phyloP scores from a whole-genome alignment of 2,113 vertebrate species.

The Acrocephalus arundinaceus region DNA sequence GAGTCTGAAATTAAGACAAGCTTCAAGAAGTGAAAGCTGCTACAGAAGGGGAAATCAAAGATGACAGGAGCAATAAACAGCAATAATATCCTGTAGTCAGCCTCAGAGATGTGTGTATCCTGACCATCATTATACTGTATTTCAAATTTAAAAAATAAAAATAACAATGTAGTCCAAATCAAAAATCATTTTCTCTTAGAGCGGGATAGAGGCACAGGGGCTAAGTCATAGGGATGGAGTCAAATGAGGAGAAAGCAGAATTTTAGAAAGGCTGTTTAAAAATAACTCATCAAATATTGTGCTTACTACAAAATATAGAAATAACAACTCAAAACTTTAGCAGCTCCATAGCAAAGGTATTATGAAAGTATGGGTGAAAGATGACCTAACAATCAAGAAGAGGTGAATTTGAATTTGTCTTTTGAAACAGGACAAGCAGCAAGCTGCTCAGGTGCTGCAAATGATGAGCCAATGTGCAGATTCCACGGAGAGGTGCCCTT shows the following conservation, averaged over 20 bases:
- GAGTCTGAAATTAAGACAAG: conserved; percentile 30
- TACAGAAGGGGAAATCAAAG: conserved; percentile 10
- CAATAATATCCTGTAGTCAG: not conserved
- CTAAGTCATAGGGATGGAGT: not conserved
- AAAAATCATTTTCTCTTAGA: not conserved
- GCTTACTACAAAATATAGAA: not conserved
- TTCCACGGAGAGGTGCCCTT: no score
- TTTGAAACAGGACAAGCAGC: not conserved
- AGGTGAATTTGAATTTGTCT: not conserved
- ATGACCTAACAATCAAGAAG: not conserved
- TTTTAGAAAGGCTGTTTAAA: not conserved
- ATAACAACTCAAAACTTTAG: not conserved
- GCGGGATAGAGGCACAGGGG: not conserved
- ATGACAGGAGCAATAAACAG: conserved; percentile 40
- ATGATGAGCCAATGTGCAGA: rapidly evolving
- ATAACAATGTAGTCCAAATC: not conserved
- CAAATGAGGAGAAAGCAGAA: not conserved
- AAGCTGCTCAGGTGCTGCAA: not conserved
- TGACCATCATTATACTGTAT: not conserved
- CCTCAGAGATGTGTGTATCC: not conserved
- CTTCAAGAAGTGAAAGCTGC: not conserved
- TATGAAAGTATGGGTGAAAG: not conserved
- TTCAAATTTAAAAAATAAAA: not conserved
- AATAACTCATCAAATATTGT: not conserved
- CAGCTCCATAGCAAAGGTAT: not conserved